Conservation (phyloP, 2,113 vertebrate species). For the Centrocercus urophasianus region DNA sequence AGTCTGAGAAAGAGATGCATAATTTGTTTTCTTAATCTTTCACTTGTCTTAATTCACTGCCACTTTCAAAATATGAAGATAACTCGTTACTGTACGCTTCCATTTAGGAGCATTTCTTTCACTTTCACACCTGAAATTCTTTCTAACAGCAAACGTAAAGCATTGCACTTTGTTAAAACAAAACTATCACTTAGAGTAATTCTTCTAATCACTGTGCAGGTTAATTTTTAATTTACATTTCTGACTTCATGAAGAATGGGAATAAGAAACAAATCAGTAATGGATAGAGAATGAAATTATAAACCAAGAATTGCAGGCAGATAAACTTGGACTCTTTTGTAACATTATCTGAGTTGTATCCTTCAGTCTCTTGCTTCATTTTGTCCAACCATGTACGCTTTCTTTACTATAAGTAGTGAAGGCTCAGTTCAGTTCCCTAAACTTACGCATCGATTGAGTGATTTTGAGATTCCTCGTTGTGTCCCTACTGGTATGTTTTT, state of each 20-base stretch:
- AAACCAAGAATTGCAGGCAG: neutral
- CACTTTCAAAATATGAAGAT: neutral
- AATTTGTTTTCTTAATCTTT: neutral
- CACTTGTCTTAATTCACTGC: neutral
- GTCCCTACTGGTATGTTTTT: neutral
- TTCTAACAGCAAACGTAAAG: neutral
- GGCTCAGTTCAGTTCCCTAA: neutral
- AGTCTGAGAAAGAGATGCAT: neutral
- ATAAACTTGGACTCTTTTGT: neutral
- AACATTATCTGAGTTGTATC: neutral
- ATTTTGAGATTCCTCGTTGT: neutral
- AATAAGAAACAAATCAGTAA: neutral
- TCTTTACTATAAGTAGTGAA: neutral
- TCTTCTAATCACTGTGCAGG: neutral
- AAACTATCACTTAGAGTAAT: neutral
- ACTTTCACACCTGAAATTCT: neutral
- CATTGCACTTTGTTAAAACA: neutral
- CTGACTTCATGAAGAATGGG: neutral
- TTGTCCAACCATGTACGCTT: neutral
- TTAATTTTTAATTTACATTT: neutral
- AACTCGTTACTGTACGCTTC: neutral
- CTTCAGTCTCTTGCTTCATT: neutral
- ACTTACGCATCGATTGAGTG: neutral
- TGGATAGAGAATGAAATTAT: neutral
- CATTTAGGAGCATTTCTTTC: neutral